Percentiles rank a stretch among this genome's conserved stretches.
These are phyloP conservation scores for Ichneumon xanthorius DNA, from an alignment of 2,888 invertebrate genomes.

Conservation along the genomic window DNA sequence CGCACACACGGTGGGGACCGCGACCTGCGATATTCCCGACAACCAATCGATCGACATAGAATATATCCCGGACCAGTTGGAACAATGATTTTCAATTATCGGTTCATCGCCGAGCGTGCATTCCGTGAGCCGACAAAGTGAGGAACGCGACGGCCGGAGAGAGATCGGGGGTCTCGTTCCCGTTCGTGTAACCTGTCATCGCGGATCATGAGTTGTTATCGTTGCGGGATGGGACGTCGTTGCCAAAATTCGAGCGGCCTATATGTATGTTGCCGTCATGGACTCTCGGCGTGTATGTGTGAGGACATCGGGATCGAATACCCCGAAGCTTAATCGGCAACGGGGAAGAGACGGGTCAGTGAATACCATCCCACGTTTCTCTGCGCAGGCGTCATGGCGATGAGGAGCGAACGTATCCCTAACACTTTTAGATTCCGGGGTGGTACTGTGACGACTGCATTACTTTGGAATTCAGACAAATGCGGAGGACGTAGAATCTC, in stretches of 20 bases:
- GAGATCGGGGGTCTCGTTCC: slow-evolving; percentile 32
- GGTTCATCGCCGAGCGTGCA: slow-evolving; percentile 73
- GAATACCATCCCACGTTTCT: slow-evolving; percentile 9
- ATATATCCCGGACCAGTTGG: slow-evolving; percentile 45
- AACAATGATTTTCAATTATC: slow-evolving; percentile 78
- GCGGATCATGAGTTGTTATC: slow-evolving; percentile 64
- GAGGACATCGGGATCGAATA: slow-evolving; percentile 43
- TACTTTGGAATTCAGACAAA: not conserved
- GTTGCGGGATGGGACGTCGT: slow-evolving; percentile 37
- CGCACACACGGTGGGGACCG: not conserved
- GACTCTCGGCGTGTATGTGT: slow-evolving; percentile 3
- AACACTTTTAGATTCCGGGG: not conserved
- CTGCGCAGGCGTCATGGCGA: not conserved
- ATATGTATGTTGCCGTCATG: not conserved
- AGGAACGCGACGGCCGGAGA: not conserved
- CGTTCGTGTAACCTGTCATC: slow-evolving; percentile 59
- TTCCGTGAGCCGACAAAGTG: slow-evolving; percentile 46
- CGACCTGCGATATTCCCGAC: not conserved
- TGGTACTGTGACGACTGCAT: not conserved
- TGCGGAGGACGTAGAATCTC: not conserved
- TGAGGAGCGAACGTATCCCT: not conserved
- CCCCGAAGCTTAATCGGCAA: slow-evolving; percentile 10
- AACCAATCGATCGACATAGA: slow-evolving; percentile 69
- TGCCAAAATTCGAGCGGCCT: slow-evolving; percentile 5
- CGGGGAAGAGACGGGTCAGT: not conserved